A percentile compares a stretch with the other conserved stretches of the same genome.
Evolutionary conservation across 2,113 vertebrate species (phyloP).

Genomic region (Callocephalon fimbriatum): DNA sequence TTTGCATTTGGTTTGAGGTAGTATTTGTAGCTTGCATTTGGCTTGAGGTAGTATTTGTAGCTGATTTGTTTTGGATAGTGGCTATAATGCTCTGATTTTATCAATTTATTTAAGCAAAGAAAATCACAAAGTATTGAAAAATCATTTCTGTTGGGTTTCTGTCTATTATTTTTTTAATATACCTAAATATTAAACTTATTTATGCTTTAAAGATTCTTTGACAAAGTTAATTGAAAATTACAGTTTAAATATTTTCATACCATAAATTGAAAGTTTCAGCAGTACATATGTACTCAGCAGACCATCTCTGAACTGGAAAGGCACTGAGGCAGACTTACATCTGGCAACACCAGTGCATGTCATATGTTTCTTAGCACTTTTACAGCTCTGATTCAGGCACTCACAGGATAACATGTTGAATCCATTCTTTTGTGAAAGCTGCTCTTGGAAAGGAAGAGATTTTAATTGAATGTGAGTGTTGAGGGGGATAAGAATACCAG

Average conservation of each 20-base stretch:
- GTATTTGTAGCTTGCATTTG: not conserved
- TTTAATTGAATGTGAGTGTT: conserved; percentile 44
- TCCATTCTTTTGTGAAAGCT: not conserved
- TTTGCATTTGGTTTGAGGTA: not conserved
- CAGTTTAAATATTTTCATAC: not conserved
- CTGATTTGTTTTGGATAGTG: not conserved
- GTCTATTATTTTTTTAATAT: not conserved
- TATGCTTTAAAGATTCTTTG: not conserved
- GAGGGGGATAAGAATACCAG: not conserved
- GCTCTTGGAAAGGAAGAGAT: not conserved
- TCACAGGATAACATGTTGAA: not conserved
- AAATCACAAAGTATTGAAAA: not conserved
- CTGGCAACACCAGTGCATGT: not conserved
- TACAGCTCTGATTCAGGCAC: not conserved
- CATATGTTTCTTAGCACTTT: not conserved
- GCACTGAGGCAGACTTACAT: not conserved
- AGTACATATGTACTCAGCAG: not conserved
- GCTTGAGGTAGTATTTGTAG: not conserved
- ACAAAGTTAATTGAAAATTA: not conserved
- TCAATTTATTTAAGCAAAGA: not conserved
- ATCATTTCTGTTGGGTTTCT: fast-evolving
- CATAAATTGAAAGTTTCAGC: not conserved
- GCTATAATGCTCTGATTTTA: not conserved
- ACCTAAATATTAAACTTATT: not conserved
- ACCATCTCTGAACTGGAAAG: not conserved